Base-by-base conservation (phyloP, 2,888 invertebrate species). In the Strigamia crassipes region DNA sequence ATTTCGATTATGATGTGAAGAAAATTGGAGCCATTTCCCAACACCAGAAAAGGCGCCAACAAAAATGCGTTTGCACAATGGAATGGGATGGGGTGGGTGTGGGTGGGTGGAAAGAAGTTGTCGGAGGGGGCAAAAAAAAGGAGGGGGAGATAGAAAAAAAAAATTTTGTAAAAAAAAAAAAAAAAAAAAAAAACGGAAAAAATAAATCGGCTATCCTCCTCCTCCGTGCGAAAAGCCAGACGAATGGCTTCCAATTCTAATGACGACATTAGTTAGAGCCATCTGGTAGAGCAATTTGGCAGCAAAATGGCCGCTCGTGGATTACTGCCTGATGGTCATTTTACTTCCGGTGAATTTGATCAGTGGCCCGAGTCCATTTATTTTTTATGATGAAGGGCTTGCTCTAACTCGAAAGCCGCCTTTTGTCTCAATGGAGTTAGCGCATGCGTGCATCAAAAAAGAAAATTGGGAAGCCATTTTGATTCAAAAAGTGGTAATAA, bases 261-360 rank as follows among this genome's bases (percentile, higher is more conserved):
- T 81, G 81, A 81, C 81, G 77, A 66, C 81, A 81, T 81, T 81
- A 81, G 81, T 81, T 66, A 81, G 77, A 73, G 81, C 81, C 81
- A 81, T 81, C 81, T 81, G 81, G 81, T 81, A 73, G 73, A 41
- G 81, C 77, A 81, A 81, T 81, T 81, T 81, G 81, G 81, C 81
- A 81, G 77, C 81, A 81, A 81, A 81, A 81, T 81, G 81, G 81
- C 81, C 81, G 81, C 81, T 41, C 73, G 38, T 73, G 73, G 77
- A 73, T 77, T 77, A 81, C 73, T 61, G 61, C 34, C 73, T 81
- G 81, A 81, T 81, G 81, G 81, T 81, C 81, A 81, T 81, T 81
- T 61, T 81, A 81, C 81, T 81, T 81, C 81, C 81, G 81, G 73
- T 73, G 77, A 81, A 81, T 81, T 81, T 81, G 81, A 81, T 81